phyloP scores from a whole-genome alignment of 2,113 vertebrate species.

The Petaurus breviceps region DNA sequence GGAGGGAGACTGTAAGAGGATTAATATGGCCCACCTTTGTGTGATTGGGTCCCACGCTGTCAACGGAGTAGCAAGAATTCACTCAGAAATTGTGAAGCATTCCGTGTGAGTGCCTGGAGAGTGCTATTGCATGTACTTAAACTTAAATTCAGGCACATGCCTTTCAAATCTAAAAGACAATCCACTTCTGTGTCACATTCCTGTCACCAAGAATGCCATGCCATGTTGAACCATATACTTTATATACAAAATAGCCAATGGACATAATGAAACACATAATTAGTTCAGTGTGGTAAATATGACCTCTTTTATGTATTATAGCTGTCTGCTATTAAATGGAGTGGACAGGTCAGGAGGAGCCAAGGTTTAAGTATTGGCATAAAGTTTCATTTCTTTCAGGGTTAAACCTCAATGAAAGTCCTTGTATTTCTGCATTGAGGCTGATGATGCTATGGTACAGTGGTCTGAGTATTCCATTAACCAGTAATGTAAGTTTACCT shows the following conservation, averaged over 20 bases:
- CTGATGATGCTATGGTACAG: not conserved
- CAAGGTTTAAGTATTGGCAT: not conserved
- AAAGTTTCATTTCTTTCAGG: not conserved
- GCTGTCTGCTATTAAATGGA: not conserved
- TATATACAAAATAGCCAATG: not conserved
- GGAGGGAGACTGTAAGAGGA: constrained; percentile 90
- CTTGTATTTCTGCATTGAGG: not conserved
- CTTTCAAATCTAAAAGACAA: not conserved
- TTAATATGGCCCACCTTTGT: constrained; percentile 93
- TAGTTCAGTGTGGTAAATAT: not conserved
- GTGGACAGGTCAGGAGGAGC: not conserved
- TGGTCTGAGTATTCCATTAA: not conserved
- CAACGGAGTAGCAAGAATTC: constrained; percentile 90
- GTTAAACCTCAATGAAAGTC: not conserved
- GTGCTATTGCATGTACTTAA: not conserved
- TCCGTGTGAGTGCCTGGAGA: constrained; percentile 80
- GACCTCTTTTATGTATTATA: not conserved
- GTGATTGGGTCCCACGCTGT: constrained; percentile 90
- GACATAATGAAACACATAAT: not conserved
- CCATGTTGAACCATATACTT: not conserved
- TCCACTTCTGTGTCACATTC: not conserved
- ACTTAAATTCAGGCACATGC: not conserved
- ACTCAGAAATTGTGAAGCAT: constrained; percentile 89
- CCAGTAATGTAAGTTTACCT: not conserved
- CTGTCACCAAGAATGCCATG: not conserved